These are phyloP conservation scores for Numida meleagris DNA, from an alignment of 2,113 vertebrate genomes.

Conservation along the genomic window DNA sequence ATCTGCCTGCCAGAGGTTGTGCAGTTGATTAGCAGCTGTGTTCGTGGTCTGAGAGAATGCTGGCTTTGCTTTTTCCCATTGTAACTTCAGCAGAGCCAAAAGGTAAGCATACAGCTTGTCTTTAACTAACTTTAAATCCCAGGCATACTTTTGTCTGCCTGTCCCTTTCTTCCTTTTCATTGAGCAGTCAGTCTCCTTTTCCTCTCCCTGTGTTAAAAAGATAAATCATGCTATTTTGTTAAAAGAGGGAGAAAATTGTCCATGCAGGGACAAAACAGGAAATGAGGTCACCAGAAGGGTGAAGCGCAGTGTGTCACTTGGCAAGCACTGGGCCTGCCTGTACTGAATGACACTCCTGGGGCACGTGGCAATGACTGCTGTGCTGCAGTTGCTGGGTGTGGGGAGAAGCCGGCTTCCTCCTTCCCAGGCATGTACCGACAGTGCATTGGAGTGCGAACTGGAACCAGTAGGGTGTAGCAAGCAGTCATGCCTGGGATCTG, in stretches of 20 bases:
- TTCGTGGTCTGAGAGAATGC: neutral
- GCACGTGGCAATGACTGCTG: accelerated
- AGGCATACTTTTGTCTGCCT: accelerated
- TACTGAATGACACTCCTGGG: neutral
- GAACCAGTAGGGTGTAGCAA: accelerated
- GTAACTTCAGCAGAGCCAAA: neutral
- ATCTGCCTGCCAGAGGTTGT: neutral
- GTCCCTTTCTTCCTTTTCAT: neutral
- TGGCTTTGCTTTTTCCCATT: neutral
- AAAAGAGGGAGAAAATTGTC: neutral
- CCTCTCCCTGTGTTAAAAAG: neutral
- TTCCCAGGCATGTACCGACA: neutral
- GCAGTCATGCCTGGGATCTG: accelerated
- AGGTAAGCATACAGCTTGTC: neutral
- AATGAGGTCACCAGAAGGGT: neutral
- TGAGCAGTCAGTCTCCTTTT: neutral
- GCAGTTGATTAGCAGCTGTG: neutral
- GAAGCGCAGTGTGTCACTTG: neutral
- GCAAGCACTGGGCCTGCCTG: accelerated
- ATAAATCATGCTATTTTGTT: neutral
- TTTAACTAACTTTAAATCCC: neutral
- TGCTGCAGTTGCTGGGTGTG: neutral
- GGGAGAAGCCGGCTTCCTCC: neutral
- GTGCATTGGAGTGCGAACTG: neutral
- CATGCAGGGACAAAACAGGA: slow-evolving; percentile 11